Evolutionary conservation across 30 jellyfish, hydroid and myxozoan genomes (phyloP), one percentile per base, ranked within the genome.

Genomic region (Hydra vulgaris): DNA sequence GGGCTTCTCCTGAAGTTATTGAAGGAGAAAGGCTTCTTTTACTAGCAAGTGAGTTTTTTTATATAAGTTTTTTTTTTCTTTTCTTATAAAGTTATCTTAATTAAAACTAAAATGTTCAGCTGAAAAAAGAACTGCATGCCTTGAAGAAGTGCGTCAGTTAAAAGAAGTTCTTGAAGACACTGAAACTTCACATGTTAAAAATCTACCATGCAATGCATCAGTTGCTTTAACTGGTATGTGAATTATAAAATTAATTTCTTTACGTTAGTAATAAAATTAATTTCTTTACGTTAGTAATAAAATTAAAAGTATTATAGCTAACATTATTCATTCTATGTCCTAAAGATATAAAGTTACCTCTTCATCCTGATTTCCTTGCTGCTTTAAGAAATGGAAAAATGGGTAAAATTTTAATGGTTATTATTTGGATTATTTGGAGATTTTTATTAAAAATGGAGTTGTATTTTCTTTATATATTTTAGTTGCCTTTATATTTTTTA

Each of bases 1-100:
- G 88, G 55, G 98, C 96, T n/a, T 83, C 95, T 16, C 98, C 98
- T 17, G 98, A 92, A 82, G 96, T 92, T 18, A 78, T 92, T 72
- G 98, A 92, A 84, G 98, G 98, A 84, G 96, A 92, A 74, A 82
- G 98, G 53, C 84, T 92, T 8, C 89, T 92, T 18, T 91, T 92
- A 25, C 84, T 92, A 27, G 98, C 98, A 23, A 92, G 98, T 92
- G 70, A 78, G 96, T 81, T 71, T 21, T 73, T 40, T 40, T 40
- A 40, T 40, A 40, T 40, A 40, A 40, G 12, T 40, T 3, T 40
- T 3, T 5, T 40, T 40, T 40, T 40, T 40, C 12, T 12, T 40
- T 40, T 5, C 8, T 40, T 40, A 40, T 12, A 40, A 40, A 3
- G 12, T 40, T 40, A 40, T 40, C 27, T 68, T 68, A 3, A 68